A percentile compares a stretch with the other conserved stretches of the same genome.
Evolutionary conservation across 2,113 vertebrate species (phyloP).

Genomic region (Petrocephalus zakoni): DNA sequence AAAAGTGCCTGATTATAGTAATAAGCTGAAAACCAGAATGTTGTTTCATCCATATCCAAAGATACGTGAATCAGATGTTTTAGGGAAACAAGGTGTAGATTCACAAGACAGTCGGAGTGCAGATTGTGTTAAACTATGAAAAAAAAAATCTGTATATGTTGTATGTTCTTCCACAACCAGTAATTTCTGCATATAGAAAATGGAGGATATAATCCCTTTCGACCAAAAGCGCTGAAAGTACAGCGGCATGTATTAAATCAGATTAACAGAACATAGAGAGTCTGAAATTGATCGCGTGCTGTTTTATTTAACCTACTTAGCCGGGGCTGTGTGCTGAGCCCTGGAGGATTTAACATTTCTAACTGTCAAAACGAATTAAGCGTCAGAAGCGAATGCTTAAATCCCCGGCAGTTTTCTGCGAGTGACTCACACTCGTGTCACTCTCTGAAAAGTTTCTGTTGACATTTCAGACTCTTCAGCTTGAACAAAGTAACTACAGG

Average conservation of each 20-base stretch:
- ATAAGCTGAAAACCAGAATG: background rate
- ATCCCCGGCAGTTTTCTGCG: slow-evolving; percentile 30
- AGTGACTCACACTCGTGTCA: slow-evolving; percentile 31
- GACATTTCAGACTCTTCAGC: background rate
- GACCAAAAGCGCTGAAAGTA: slow-evolving; percentile 11
- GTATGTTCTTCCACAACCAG: background rate
- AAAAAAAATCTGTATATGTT: background rate
- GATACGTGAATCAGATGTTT: background rate
- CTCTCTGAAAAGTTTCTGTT: slow-evolving; percentile 10
- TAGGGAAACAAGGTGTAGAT: background rate
- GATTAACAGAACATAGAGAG: slow-evolving; percentile 30
- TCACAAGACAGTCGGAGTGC: background rate
- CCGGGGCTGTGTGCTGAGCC: slow-evolving; percentile 37
- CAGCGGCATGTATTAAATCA: slow-evolving; percentile 24
- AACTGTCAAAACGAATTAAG: slow-evolving; percentile 50
- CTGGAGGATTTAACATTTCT: slow-evolving; percentile 51
- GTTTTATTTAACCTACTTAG: slow-evolving; percentile 52
- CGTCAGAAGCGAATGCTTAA: slow-evolving; percentile 44
- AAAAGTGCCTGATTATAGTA: background rate
- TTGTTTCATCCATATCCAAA: background rate
- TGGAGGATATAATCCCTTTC: background rate
- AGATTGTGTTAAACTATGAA: background rate
- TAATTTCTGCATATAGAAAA: background rate
- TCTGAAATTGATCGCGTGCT: slow-evolving; percentile 45
- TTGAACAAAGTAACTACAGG: background rate